phyloP scores from a whole-genome alignment of 2,797 vertebrate species.

The Dryobates pubescens region DNA sequence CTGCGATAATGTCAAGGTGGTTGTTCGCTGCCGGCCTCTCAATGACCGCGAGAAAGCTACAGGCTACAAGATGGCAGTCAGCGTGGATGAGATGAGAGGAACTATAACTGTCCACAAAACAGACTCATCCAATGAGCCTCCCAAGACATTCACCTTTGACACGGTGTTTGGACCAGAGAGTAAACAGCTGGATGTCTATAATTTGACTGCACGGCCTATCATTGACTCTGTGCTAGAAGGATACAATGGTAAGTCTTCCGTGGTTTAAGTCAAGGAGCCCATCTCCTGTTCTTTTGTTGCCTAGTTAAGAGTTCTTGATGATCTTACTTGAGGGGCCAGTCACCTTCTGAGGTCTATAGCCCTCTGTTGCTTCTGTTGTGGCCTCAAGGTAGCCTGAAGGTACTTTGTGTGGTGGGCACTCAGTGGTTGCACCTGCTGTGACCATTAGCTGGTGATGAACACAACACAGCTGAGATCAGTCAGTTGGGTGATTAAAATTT shows the following conservation, averaged over 20 bases:
- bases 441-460: not conserved
- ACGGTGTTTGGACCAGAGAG: constrained; percentile 97
- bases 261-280: not conserved
- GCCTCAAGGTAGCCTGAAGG: not conserved
- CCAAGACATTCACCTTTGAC: constrained; percentile 98
- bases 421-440: fast-evolving
- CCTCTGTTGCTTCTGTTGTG: not conserved
- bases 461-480: not conserved
- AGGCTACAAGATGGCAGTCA: constrained; percentile 88
- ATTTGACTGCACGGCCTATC: constrained; percentile 96
- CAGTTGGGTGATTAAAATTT: not conserved
- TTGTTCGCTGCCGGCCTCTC: constrained; percentile 95
- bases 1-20: constrained; percentile 96
- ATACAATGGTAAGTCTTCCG: constrained; percentile 90
- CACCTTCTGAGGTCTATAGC: not conserved
- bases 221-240: constrained; percentile 96
- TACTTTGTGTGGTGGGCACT: not conserved
- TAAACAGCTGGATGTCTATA: constrained; percentile 98
- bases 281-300: not conserved
- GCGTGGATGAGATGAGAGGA: constrained; percentile 94
- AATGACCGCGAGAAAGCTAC: constrained; percentile 94
- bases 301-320: not conserved
- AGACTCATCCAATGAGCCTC: constrained; percentile 92
- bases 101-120: constrained; percentile 95
- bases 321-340: not conserved